phyloP scores from a whole-genome alignment of 2,113 vertebrate genomes.

The Menidia beryllina region DNA sequence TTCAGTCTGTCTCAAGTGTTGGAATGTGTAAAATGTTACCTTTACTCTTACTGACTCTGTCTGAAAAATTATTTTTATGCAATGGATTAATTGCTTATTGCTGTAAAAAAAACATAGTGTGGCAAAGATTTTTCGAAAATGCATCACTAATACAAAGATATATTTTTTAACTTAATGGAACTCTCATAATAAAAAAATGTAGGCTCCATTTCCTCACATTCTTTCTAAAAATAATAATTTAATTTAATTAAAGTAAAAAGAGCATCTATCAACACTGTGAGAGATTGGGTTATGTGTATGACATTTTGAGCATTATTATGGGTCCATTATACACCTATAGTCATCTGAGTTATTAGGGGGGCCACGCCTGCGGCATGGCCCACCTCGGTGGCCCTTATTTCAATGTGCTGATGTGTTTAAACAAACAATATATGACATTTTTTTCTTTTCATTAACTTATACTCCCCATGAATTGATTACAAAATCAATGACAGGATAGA shows the following conservation, averaged over 20 bases:
- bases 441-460: background rate
- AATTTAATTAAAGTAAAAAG: too few relatives aligned
- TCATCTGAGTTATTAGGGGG: too few relatives aligned
- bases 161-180: background rate
- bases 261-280: background rate
- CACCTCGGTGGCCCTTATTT: too few relatives aligned
- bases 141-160: background rate
- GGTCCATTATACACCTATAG: conserved; percentile 7
- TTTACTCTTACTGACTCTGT: background rate
- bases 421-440: background rate
- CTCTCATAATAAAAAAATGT: background rate
- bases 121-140: background rate
- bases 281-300: too few relatives aligned
- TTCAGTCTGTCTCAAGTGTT: conserved; percentile 11
- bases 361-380: too few relatives aligned
- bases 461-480: background rate
- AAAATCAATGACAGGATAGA: background rate
- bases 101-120: background rate
- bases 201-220: background rate
- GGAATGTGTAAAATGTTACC: background rate
- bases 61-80: background rate
- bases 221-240: background rate
- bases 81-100: background rate
- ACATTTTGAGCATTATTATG: background rate
- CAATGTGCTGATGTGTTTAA: background rate